Evolutionary conservation across 2,888 invertebrate genomes (phyloP), one percentile per base, ranked within the genome.

Genomic region (Alloplasta piceator): DNA sequence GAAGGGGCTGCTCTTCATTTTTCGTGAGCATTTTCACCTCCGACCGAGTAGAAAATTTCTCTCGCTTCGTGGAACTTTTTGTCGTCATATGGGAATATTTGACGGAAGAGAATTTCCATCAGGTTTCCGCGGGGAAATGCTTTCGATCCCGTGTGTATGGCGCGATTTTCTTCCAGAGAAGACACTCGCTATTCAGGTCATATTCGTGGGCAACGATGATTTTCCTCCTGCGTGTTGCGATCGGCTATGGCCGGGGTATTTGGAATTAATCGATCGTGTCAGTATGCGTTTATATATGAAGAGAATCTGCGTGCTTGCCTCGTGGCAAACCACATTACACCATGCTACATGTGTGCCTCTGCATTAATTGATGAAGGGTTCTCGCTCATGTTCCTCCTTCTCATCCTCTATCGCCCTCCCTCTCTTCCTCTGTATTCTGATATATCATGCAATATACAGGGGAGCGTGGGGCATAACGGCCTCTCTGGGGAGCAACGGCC

Each of bases 351-450:
- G 89, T 89, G 88, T 90, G 90, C 87, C 85, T 88, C 86, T 87
- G 90, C 88, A 90, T 91, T 90, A 90, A 91, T 91, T 90, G 90
- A 90, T 88, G 88, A 88, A 85, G 84, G 87, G 85, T 85, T 87
- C 85, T 86, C 58, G 3, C 72, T 70, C 70, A 10, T 38, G 16
- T 38, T 52, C 26, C 5, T 46, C 39, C 70, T 56, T 73, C 68
- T 12, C 43, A 26, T 63, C 38, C 55, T 63, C 63, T 26, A 58
- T 41, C 64, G 39, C 43, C 58, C 39, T 61, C 48, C 16, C 70
- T 38, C n/a, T 39, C 9, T 7, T 2, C 12, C 48, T 50, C 58
- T 41, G 46, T 41, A 41, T 39, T 50, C 7, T n/a, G 39, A 52
- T 61, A 61, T 9, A 67, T 67, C 41, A 39, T 16, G 26, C 43